These are phyloP conservation scores for Rhabdophis nuchalis DNA, from an alignment of 2,797 vertebrate genomes.

Conservation along the genomic window DNA sequence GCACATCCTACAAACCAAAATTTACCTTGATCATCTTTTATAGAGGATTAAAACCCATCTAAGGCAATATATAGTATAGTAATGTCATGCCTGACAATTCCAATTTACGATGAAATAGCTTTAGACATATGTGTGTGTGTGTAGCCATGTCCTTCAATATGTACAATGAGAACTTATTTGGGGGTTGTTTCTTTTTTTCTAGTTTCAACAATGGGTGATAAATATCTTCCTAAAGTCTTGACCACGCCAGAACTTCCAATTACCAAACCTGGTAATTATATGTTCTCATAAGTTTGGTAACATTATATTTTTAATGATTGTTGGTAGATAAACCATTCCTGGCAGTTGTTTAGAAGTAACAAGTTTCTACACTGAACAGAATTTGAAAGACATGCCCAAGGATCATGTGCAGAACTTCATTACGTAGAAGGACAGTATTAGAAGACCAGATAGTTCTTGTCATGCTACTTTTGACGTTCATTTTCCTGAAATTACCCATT, in stretches of 20 bases:
- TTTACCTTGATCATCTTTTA: neutral
- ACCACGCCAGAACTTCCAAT: neutral
- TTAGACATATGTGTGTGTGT: neutral
- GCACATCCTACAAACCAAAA: neutral
- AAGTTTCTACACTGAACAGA: too few species aligned
- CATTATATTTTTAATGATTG: neutral
- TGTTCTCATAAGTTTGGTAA: neutral
- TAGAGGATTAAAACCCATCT: neutral
- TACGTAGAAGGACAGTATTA: neutral
- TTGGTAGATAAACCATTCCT: neutral
- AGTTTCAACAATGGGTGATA: slow-evolving; percentile 16
- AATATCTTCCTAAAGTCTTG: neutral
- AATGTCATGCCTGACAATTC: neutral
- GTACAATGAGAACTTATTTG: neutral
- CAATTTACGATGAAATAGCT: neutral
- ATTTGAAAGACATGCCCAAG: neutral
- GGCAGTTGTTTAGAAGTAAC: neutral
- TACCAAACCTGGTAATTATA: neutral
- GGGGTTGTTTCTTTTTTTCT: neutral
- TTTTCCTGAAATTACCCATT: neutral
- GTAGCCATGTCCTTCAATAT: neutral
- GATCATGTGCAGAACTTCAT: neutral
- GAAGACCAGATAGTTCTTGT: neutral
- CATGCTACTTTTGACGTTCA: neutral
- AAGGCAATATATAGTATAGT: neutral